These are phyloP conservation scores for Lycia hirtaria DNA, from an alignment of 2,888 invertebrate genomes.

Conservation along the genomic window DNA sequence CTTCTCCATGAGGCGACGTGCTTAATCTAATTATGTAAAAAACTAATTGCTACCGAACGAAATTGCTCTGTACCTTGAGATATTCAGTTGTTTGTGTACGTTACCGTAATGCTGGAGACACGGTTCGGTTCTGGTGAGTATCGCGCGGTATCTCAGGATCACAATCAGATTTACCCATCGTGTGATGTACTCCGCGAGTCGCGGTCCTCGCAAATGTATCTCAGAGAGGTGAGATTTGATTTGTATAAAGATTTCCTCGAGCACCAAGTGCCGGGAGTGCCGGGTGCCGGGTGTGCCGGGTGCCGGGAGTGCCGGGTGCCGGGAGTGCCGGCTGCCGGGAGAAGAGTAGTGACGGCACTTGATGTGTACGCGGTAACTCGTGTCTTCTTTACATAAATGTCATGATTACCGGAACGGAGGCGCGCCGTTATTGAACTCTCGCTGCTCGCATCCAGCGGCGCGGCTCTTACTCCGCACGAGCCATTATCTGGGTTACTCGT, in stretches of 20 bases:
- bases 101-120: neutral
- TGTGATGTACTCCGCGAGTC: neutral
- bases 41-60: conserved; percentile 13
- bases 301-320: too few relatives aligned
- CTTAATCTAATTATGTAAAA: conserved; percentile 15
- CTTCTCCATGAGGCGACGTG: neutral
- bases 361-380: neutral
- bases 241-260: conserved; percentile 10
- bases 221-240: conserved; percentile 5
- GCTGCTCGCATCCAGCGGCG: conserved; percentile 6
- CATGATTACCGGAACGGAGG: conserved; percentile 18
- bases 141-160: neutral
- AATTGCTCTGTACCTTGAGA: neutral
- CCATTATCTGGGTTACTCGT: conserved; percentile 6
- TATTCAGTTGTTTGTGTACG: neutral
- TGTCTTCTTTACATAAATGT: conserved; percentile 14
- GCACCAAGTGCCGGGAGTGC: too few relatives aligned
- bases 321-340: too few relatives aligned
- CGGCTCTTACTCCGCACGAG: conserved; percentile 5
- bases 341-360: too few relatives aligned
- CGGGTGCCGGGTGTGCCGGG: too few relatives aligned
- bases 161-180: neutral
- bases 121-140: too few relatives aligned
- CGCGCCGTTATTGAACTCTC: conserved; percentile 14
- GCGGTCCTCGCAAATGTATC: neutral